These are phyloP conservation scores for Lysiphlebus fabarum DNA, from an alignment of 1,140 invertebrate species.

Conservation along the genomic window DNA sequence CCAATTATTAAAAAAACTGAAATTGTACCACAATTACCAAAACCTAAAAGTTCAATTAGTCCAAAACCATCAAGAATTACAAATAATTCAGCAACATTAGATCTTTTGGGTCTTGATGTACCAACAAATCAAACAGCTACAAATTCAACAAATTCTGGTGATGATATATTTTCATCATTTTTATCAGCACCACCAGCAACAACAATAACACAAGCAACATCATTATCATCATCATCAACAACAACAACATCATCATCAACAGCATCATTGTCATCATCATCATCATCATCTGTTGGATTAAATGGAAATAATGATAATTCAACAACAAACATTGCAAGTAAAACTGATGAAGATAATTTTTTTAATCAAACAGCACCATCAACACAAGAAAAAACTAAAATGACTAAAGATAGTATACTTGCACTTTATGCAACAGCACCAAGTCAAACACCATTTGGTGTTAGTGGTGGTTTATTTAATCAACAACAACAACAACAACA, in stretches of 20 bases:
- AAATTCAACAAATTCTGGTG: constrained; percentile 51
- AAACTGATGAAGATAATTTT: constrained; percentile 83
- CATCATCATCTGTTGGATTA: constrained; percentile 32
- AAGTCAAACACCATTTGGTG: constrained; percentile 41
- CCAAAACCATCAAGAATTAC: constrained; percentile 65
- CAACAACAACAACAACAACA: constrained; percentile 34
- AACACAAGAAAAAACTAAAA: constrained; percentile 72
- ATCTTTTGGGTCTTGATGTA: constrained; percentile 63
- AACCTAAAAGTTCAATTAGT: constrained; percentile 63
- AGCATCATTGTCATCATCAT: constrained; percentile 29
- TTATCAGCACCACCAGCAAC: constrained; percentile 66
- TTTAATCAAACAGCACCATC: constrained; percentile 80
- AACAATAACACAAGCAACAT: constrained; percentile 46
- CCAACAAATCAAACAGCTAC: constrained; percentile 43
- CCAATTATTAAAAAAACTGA: constrained; percentile 50
- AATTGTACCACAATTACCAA: constrained; percentile 60
- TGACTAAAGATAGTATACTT: constrained; percentile 92
- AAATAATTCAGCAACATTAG: constrained; percentile 52
- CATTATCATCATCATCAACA: constrained; percentile 31
- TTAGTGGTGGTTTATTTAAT: constrained; percentile 41
- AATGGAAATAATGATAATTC: constrained; percentile 34
- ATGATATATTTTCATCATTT: constrained; percentile 76
- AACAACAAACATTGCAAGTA: constrained; percentile 54
- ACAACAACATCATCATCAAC: constrained; percentile 32
- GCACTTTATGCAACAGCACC: constrained; percentile 73